Base-by-base conservation (phyloP, 2,797 vertebrate species). In the Rhinoraja longicauda region DNA sequence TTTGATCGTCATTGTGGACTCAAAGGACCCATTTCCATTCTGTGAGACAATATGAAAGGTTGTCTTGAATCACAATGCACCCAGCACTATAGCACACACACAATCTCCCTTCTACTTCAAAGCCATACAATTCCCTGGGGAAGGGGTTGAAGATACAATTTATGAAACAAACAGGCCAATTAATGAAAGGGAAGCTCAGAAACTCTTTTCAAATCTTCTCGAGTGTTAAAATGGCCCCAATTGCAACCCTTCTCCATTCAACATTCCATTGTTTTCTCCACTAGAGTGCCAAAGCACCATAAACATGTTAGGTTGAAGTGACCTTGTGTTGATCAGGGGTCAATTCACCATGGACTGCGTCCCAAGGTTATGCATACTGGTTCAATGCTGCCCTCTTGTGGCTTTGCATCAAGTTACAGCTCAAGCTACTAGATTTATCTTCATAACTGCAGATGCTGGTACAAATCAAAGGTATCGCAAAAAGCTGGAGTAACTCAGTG, bases 301-400 rank as follows among this genome's bases (percentile, higher is more conserved):
- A 67, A 67, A 88, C 32, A 36, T 32, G 21, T 67, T 2, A 17
- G n/a, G 19, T 7, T 64, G 84, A 64, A 5, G 53, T 59, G 82
- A 86, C 15, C 57, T n/a, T 57, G 17, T 8, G 26, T 26, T 1
- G 19, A 12, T 13, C 0, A 67, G 64, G 62, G 21, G 17, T 62
- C 57, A 84, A 29, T 59, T 84, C 81, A 86, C 12, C 4, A 6
- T 1, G 26, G 57, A 57, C 53, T 19, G 62, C n/a, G n/a, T 10
- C 62, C 13, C 8, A 62, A 67, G 70, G 2, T 36, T 19, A 17
- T 32, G 62, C 84, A 88, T 15, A 17, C 29, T 88, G 84, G n/a
- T 36, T 67, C 84, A 88, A 78, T 88, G 59, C 84, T 36, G 84
- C 62, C 84, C 84, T 88, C 84, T 3, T 67, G 62, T 88, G 84